Conservation (phyloP, 2,888 invertebrate genomes). For the Heliconius cydno region DNA sequence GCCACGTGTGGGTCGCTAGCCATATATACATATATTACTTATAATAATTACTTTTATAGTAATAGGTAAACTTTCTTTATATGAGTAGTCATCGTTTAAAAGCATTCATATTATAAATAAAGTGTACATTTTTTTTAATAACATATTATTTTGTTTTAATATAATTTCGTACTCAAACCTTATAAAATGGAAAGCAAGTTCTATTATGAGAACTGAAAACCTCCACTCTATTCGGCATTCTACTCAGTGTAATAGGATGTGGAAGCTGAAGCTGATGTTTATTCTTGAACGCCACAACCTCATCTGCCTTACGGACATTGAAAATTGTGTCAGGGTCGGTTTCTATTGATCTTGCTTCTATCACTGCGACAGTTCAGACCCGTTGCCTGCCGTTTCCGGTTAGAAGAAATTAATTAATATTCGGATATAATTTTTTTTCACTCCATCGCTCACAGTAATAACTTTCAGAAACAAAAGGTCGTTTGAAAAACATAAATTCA, state of each 20-base stretch:
- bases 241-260: conserved; percentile 42
- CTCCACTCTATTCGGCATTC: conserved; percentile 55
- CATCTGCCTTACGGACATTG: conserved; percentile 66
- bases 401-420: conserved; percentile 58
- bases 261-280: conserved; percentile 66
- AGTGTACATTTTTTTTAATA: neutral
- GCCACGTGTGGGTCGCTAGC: neutral
- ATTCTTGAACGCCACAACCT: conserved; percentile 69
- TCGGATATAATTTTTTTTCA: conserved; percentile 54
- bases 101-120: neutral
- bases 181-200: conserved; percentile 3
- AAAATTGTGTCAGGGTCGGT: conserved; percentile 80
- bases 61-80: neutral
- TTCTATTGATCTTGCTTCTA: conserved; percentile 78
- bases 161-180: conserved; percentile 11
- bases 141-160: neutral
- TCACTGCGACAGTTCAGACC: conserved; percentile 63
- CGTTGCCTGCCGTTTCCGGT: conserved; percentile 67
- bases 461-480: conserved; percentile 44
- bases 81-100: neutral
- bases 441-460: conserved; percentile 42
- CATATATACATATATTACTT: too few species aligned
- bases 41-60: neutral
- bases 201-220: conserved; percentile 37
- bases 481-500: conserved; percentile 47